These are phyloP conservation scores for Acanthacorydalis orientalis DNA, from an alignment of 2,888 invertebrate genomes.

Conservation along the genomic window DNA sequence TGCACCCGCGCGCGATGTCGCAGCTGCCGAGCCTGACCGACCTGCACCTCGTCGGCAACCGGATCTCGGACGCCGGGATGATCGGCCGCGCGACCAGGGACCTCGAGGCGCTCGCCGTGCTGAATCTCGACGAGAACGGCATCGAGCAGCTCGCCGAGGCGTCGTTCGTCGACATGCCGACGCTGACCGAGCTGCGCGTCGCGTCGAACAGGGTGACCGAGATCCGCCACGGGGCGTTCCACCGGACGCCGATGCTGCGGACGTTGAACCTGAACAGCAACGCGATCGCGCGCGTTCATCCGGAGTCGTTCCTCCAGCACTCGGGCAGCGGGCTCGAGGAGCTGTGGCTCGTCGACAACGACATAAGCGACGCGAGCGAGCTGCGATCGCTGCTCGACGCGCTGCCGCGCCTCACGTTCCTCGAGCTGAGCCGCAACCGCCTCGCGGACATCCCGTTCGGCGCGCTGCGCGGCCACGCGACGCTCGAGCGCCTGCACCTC, in stretches of 20 bases:
- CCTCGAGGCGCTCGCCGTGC: slow-evolving; percentile 47
- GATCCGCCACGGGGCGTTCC: slow-evolving; percentile 64
- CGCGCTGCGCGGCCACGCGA: slow-evolving; percentile 60
- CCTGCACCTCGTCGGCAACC: slow-evolving; percentile 52
- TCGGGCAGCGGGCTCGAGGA: slow-evolving; percentile 62
- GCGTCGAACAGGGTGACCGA: slow-evolving; percentile 59
- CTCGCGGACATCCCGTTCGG: slow-evolving; percentile 63
- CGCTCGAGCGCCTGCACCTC: slow-evolving; percentile 62
- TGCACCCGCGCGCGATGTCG: slow-evolving; percentile 62
- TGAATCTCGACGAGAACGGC: slow-evolving; percentile 54
- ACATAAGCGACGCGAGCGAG: slow-evolving; percentile 58
- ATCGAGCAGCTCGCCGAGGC: slow-evolving; percentile 58
- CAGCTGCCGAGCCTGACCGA: slow-evolving; percentile 53
- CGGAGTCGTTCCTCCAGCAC: slow-evolving; percentile 63
- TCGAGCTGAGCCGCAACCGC: slow-evolving; percentile 65
- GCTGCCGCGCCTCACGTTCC: slow-evolving; percentile 55
- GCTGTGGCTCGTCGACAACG: slow-evolving; percentile 57
- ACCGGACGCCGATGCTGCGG: slow-evolving; percentile 55
- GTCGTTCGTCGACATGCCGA: slow-evolving; percentile 60
- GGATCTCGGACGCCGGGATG: slow-evolving; percentile 63
- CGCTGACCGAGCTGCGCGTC: slow-evolving; percentile 46
- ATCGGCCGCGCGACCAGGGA: slow-evolving; percentile 63
- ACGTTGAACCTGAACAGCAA: slow-evolving; percentile 64
- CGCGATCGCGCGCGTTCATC: slow-evolving; percentile 56
- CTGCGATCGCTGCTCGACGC: slow-evolving; percentile 59